A percentile compares a stretch with the other conserved stretches of the same genome.
Conservation (phyloP, 2,797 vertebrate genomes). For the Tokudaia tokunoshimensis region DNA sequence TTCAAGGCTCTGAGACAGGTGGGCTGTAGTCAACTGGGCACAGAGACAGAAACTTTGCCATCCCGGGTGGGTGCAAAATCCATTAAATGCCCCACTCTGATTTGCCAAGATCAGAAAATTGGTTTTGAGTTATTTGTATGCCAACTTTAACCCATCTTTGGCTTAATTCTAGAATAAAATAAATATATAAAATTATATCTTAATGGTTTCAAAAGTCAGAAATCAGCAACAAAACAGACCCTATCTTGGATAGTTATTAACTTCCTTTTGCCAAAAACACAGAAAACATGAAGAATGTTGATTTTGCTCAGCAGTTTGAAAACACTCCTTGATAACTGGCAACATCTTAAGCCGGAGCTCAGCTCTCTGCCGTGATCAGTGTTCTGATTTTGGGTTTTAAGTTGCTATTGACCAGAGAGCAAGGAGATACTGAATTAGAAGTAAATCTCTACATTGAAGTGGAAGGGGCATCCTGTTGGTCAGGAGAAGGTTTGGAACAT, state of each 20-base stretch:
- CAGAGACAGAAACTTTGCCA: neutral
- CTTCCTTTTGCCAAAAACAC: neutral
- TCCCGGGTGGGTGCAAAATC: neutral
- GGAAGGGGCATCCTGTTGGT: neutral
- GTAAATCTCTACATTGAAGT: neutral
- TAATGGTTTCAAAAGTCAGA: slow-evolving; percentile 34
- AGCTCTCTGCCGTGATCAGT: neutral
- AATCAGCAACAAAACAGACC: neutral
- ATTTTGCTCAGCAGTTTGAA: neutral
- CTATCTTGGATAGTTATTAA: neutral
- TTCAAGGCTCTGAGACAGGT: neutral
- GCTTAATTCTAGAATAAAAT: slow-evolving; percentile 34
- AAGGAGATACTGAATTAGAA: neutral
- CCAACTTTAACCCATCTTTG: slow-evolving; percentile 23
- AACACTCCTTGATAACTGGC: neutral
- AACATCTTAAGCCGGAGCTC: neutral
- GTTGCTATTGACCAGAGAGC: neutral
- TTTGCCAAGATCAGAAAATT: slow-evolving; percentile 43
- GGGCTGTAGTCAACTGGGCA: neutral
- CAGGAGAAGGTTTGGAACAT: slow-evolving; percentile 9
- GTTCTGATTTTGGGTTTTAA: neutral
- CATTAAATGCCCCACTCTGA: neutral
- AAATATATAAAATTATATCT: slow-evolving; percentile 40
- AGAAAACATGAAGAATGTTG: neutral
- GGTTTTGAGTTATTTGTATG: slow-evolving; percentile 13